Base-by-base conservation (phyloP, 2,113 vertebrate genomes). In the Oophaga pumilio region DNA sequence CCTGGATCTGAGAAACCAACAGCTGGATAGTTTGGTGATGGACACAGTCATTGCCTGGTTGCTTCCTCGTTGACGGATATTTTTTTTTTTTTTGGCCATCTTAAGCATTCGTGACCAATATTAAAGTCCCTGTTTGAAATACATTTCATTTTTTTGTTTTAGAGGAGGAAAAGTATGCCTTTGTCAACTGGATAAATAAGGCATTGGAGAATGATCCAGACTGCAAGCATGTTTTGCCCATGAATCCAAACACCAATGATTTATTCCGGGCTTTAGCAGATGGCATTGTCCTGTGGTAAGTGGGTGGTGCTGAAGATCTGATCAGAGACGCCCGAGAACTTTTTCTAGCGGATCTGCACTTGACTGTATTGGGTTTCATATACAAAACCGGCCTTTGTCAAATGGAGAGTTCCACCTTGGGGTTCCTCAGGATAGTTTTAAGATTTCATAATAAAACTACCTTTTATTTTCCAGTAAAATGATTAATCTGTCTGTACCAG, bases 111-210 rank as follows among this genome's bases (percentile, higher is more conserved):
- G n/a, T 43, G 33, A 43, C 2, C 33, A 43, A 43, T 43, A 43
- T 43, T 43, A 43, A 43, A 43, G 1, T 43, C 33, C 3, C 33
- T 43, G n/a, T n/a, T 43, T 43, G 33, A 43, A 43, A 43, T 43
- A 0, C 3, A 24, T 22, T 22, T 69, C 8, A n/a, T 69, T 13
- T 76, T 69, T 13, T 60, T 52, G 26, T 79, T 92, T 89, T 93
- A 99, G 97, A 98, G 93, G 96, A 97, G 93, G 97, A 99, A 93
- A 97, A 97, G 90, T 97, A 94, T 6, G 97, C 97, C 86, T 98
- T 99, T 81, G 96, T 97, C 82, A 99, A 99, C 95, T 99, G 97
- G 93, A 97, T 99, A 93, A 99, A 96, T 94, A 96, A 96, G 76
- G 94, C 95, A 87, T 91, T 99, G 95, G 96, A 97, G 92, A 95